These are phyloP conservation scores for Pelobates fuscus DNA, from an alignment of 2,113 vertebrate genomes.

Conservation along the genomic window DNA sequence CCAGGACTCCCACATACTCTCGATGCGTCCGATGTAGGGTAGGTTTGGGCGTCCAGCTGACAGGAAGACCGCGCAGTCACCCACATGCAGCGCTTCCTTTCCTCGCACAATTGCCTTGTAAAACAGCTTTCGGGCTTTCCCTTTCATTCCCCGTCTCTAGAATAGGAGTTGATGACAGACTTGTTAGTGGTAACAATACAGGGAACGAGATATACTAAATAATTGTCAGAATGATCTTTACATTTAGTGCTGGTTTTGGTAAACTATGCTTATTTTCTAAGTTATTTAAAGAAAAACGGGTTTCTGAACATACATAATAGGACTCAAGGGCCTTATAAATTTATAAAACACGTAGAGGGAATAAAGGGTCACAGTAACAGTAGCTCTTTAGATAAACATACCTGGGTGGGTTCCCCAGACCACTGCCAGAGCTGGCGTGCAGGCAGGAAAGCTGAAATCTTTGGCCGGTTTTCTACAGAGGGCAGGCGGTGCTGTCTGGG, in stretches of 20 bases:
- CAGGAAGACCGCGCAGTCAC: slow-evolving; percentile 96
- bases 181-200: not conserved
- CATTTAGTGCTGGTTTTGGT: too few relatives aligned
- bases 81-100: slow-evolving; percentile 86
- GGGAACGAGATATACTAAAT: not conserved
- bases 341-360: too few relatives aligned
- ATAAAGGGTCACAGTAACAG: too few relatives aligned
- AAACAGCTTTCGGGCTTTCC: slow-evolving; percentile 93
- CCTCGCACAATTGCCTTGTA: slow-evolving; percentile 96
- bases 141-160: slow-evolving; percentile 94
- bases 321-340: too few relatives aligned
- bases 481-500: slow-evolving; percentile 84
- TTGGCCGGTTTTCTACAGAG: slow-evolving; percentile 84
- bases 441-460: slow-evolving; percentile 86
- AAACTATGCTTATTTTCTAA: too few relatives aligned
- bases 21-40: slow-evolving; percentile 93
- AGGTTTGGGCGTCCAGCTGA: slow-evolving; percentile 90
- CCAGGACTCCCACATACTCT: slow-evolving; percentile 98
- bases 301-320: too few relatives aligned
- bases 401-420: slow-evolving; percentile 96
- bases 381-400: too few relatives aligned
- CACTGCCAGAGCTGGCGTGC: slow-evolving; percentile 93
- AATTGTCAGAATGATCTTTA: too few relatives aligned
- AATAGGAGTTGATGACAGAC: not conserved
- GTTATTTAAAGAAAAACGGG: too few relatives aligned